These are phyloP conservation scores for Mastacembelus armatus DNA, from an alignment of 2,797 vertebrate species.

Conservation along the genomic window DNA sequence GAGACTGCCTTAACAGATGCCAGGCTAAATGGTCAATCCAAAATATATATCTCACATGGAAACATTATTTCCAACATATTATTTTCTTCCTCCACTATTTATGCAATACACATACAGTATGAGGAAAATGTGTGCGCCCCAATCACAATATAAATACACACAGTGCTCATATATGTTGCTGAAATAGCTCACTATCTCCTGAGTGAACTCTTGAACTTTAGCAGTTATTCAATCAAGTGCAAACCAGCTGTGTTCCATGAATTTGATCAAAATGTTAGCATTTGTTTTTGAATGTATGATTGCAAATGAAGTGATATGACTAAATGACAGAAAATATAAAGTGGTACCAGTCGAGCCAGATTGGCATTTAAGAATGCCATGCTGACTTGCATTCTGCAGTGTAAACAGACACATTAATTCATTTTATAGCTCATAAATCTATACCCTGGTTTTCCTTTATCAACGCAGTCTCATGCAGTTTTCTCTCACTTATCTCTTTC, in stretches of 20 bases:
- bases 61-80: background rate
- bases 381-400: background rate
- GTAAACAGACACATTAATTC: background rate
- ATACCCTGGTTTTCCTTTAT: no score
- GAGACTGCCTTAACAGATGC: background rate
- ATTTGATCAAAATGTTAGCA: background rate
- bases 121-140: background rate
- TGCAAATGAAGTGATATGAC: background rate
- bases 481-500: background rate
- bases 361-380: no score
- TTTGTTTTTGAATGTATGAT: background rate
- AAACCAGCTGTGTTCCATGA: background rate
- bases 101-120: background rate
- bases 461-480: background rate
- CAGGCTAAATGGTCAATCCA: background rate
- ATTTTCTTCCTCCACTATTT: background rate
- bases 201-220: constrained; percentile 38
- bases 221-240: background rate
- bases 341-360: no score
- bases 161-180: constrained; percentile 15
- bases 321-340: background rate
- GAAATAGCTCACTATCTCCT: constrained; percentile 6
- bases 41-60: background rate
- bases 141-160: constrained; percentile 20
- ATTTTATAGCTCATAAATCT: background rate